Conservation (phyloP, 2,113 vertebrate genomes). For the Pterocles orientalis region DNA sequence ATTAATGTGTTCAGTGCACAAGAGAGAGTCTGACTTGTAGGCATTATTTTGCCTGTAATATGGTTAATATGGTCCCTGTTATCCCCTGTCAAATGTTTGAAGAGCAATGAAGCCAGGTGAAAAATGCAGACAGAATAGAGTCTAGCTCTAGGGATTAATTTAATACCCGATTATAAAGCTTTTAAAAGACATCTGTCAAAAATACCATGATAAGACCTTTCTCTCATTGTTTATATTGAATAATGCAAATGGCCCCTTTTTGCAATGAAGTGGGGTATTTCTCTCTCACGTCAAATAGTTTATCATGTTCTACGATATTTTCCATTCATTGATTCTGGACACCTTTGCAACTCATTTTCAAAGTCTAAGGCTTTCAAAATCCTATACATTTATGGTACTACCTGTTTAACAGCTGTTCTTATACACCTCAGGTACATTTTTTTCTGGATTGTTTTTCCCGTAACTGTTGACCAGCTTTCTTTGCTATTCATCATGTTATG, state of each 20-base stretch:
- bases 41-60: background rate
- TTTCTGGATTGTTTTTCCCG: background rate
- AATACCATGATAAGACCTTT: background rate
- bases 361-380: background rate
- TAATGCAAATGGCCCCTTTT: background rate
- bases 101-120: background rate
- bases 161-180: background rate
- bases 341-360: background rate
- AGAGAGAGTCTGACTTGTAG: background rate
- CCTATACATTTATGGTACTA: background rate
- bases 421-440: background rate
- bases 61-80: background rate
- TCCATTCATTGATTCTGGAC: background rate
- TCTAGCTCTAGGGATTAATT: background rate
- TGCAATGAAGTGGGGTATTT: background rate
- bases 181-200: conserved; percentile 6
- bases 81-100: background rate
- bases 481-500: background rate
- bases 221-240: background rate
- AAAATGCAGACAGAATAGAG: background rate
- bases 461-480: background rate
- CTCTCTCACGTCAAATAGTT: background rate
- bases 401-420: background rate
- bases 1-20: background rate
- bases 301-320: background rate